Base-by-base conservation (phyloP, 2,888 invertebrate genomes). In the Rhyacophila evoluta region DNA sequence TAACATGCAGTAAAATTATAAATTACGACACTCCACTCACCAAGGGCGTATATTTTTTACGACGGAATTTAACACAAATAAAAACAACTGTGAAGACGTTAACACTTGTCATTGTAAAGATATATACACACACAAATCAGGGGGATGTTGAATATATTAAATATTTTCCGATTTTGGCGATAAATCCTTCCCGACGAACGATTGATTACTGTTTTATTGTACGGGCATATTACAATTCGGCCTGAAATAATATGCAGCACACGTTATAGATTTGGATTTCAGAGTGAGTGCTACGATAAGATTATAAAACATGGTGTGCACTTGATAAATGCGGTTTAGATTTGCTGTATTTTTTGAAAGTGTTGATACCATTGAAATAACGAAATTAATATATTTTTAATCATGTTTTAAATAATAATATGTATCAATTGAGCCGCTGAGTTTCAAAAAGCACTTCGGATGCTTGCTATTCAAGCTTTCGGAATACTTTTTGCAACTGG, bases 281-380 rank as follows among this genome's bases (percentile, higher is more conserved):
- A 55, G 12, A 37, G 27, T 55, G 76, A 72, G 76, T 76, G 8
- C 6, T 11, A 36, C 72, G 76, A 76, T 76, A 76, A 72, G 72
- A 28, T 12, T 5, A 28, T 55, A 76, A 76, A 76, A 72, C 70
- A 3, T 19, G 41, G n/a, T 29, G 29, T 28, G 28, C 70, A 75
- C 70, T 1, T 12, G 25, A 33, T 33, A 33, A 33, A 33, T 6
- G 29, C 29, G 2, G n/a, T n/a, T n/a, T n/a, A n/a, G n/a, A n/a
- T n/a, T 33, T 33, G 29, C 29, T 4, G 29, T 33, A 33, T n/a
- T n/a, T n/a, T n/a, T n/a, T n/a, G n/a, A n/a, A n/a, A n/a, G n/a
- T n/a, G n/a, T n/a, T n/a, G n/a, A n/a, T n/a, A n/a, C n/a, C n/a
- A n/a, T n/a, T n/a, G n/a, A n/a, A n/a, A n/a, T n/a, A n/a, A n/a